Percentiles rank a stretch among this genome's conserved stretches.
These are phyloP conservation scores for Bucorvus abyssinicus DNA, from an alignment of 2,797 vertebrate species.

Conservation along the genomic window DNA sequence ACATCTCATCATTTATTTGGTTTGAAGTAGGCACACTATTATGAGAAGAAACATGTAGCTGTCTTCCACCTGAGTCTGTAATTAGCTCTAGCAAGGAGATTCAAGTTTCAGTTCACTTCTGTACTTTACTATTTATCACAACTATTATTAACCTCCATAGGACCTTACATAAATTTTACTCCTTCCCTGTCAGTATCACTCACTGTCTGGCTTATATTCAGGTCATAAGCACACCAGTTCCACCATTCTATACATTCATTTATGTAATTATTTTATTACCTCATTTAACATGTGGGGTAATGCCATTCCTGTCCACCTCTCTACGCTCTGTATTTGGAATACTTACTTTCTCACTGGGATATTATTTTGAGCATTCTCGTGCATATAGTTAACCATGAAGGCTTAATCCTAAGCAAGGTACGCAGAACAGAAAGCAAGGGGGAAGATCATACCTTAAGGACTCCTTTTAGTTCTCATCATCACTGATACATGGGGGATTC, in stretches of 20 bases:
- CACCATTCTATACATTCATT: not conserved
- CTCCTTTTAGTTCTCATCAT: not conserved
- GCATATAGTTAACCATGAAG: not conserved
- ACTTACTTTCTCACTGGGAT: not conserved
- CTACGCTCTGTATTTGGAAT: not conserved
- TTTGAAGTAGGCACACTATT: not conserved
- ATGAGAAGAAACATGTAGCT: not conserved
- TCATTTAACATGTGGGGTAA: not conserved
- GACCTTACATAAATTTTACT: not conserved
- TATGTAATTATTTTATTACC: not conserved
- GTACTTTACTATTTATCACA: not conserved
- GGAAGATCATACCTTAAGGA: not conserved
- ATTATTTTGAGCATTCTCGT: not conserved
- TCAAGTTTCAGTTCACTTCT: not conserved
- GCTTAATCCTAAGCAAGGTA: not conserved
- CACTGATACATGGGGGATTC: not conserved
- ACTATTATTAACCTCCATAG: not conserved
- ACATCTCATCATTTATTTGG: conserved; percentile 1
- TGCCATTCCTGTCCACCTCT: not conserved
- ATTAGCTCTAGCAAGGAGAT: not conserved
- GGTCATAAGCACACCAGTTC: not conserved
- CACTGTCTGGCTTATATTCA: not conserved
- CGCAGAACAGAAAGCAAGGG: not conserved
- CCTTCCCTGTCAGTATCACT: not conserved
- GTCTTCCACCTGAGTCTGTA: not conserved